Evolutionary conservation across 1,140 invertebrate genomes (phyloP).

Genomic region (Micrasema minimum): DNA sequence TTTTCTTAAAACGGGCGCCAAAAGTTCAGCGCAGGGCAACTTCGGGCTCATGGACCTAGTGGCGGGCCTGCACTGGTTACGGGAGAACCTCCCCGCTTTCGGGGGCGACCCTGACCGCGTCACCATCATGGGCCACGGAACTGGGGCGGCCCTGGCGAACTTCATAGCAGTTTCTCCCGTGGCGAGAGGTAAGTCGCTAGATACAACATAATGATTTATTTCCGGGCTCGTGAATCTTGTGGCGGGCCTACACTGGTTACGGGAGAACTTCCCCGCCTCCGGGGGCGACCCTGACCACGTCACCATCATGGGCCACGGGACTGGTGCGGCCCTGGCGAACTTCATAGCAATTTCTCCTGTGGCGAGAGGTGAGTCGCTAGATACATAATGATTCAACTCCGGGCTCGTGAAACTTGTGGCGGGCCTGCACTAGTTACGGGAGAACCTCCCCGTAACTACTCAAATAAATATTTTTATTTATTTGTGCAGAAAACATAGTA

Average conservation of each 20-base stretch:
- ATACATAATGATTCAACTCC: no score
- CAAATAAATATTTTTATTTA: no score
- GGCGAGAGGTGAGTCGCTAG: slow-evolving; percentile 93
- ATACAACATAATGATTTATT: neutral
- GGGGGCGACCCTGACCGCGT: slow-evolving; percentile 89
- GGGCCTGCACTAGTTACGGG: neutral
- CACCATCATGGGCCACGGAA: slow-evolving; percentile 92
- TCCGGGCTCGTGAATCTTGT: slow-evolving; percentile 95
- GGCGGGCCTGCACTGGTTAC: slow-evolving; percentile 92
- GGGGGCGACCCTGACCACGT: slow-evolving; percentile 89
- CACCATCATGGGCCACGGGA: slow-evolving; percentile 92
- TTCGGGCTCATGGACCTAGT: slow-evolving; percentile 95
- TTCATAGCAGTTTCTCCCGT: slow-evolving; percentile 94
- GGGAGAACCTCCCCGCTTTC: slow-evolving; percentile 90
- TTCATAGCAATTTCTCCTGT: slow-evolving; percentile 94
- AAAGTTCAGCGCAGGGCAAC: slow-evolving; percentile 89
- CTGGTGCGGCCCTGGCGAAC: slow-evolving; percentile 93
- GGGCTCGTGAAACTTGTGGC: neutral
- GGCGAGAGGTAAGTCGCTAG: slow-evolving; percentile 80
- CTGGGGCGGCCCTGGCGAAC: slow-evolving; percentile 93
- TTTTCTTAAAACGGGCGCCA: slow-evolving; percentile 88
- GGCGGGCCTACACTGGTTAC: slow-evolving; percentile 92
- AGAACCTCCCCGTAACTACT: neutral
- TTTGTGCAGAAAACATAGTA: no score
- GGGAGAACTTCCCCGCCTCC: slow-evolving; percentile 90